Evolutionary conservation across 92 coral and sea anemone genomes (phyloP).

Genomic region (Desmophyllum pertusum): DNA sequence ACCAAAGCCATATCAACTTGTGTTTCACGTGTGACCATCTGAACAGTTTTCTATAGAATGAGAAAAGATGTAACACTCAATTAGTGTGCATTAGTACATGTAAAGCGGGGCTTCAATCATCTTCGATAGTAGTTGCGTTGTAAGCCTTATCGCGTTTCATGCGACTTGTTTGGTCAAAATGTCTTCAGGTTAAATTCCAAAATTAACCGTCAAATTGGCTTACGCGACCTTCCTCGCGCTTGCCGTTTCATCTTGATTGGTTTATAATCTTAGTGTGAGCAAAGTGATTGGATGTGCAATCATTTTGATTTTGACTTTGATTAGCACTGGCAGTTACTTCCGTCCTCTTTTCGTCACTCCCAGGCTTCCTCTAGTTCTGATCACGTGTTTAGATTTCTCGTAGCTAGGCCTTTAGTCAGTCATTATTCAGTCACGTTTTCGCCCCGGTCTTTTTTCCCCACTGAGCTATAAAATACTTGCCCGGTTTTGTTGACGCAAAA

Average conservation of each 20-base stretch:
- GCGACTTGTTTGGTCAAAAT: not conserved
- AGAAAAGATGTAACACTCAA: not conserved
- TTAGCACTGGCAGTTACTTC: too few species aligned
- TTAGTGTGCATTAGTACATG: not conserved
- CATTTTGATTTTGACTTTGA: too few species aligned
- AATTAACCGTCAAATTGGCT: not conserved
- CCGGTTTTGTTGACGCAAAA: not conserved
- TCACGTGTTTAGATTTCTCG: too few species aligned
- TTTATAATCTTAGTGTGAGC: too few species aligned
- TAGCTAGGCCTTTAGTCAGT: not conserved
- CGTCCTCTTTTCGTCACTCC: too few species aligned
- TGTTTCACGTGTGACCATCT: conserved; percentile 18
- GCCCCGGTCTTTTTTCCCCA: too few species aligned
- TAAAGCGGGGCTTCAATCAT: not conserved
- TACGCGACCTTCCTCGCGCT: too few species aligned
- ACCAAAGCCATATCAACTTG: conserved; percentile 17
- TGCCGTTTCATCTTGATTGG: too few species aligned
- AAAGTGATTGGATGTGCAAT: too few species aligned
- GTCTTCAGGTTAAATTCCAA: not conserved
- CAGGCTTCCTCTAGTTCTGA: too few species aligned
- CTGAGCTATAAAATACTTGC: not conserved
- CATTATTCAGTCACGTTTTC: not conserved
- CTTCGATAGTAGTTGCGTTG: not conserved
- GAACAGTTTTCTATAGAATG: not conserved
- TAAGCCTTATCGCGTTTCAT: too few species aligned